Evolutionary conservation across 2,797 vertebrate genomes (phyloP).

Genomic region (Chelon labrosus): DNA sequence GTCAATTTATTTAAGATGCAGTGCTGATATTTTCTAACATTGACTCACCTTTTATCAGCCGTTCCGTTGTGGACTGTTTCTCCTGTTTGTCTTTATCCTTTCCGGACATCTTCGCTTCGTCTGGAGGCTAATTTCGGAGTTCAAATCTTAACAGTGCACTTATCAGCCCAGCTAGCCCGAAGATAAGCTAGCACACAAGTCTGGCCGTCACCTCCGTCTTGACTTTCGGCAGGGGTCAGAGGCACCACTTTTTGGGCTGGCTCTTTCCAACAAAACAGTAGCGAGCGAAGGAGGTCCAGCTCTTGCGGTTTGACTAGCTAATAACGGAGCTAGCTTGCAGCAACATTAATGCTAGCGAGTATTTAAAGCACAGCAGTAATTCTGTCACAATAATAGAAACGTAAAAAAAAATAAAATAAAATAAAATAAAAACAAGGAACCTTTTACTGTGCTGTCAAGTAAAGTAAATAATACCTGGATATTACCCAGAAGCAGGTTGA

Average conservation of each 20-base stretch:
- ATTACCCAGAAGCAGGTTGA: conserved; percentile 42
- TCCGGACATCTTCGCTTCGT: conserved; percentile 80
- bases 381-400: conserved; percentile 1
- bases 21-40: accelerated
- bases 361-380: conserved; percentile 10
- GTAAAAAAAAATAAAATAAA: not conserved
- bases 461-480: conserved; percentile 37
- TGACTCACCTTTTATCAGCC: conserved; percentile 86
- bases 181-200: conserved; percentile 51
- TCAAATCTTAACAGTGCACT: conserved; percentile 15
- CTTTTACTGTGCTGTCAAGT: conserved; percentile 5
- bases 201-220: conserved; percentile 37
- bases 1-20: not conserved
- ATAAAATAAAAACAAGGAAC: not conserved
- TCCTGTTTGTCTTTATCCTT: conserved; percentile 84
- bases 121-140: conserved; percentile 25
- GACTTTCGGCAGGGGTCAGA: conserved; percentile 9
- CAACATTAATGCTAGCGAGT: conserved; percentile 38
- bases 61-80: conserved; percentile 87
- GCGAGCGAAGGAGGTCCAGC: conserved; percentile 22
- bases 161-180: conserved; percentile 54
- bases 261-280: conserved; percentile 16
- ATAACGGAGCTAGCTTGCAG: conserved; percentile 34
- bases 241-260: conserved; percentile 6
- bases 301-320: conserved; percentile 15